Evolutionary conservation across 2,797 vertebrate genomes (phyloP).

Genomic region (Anguilla megastoma): DNA sequence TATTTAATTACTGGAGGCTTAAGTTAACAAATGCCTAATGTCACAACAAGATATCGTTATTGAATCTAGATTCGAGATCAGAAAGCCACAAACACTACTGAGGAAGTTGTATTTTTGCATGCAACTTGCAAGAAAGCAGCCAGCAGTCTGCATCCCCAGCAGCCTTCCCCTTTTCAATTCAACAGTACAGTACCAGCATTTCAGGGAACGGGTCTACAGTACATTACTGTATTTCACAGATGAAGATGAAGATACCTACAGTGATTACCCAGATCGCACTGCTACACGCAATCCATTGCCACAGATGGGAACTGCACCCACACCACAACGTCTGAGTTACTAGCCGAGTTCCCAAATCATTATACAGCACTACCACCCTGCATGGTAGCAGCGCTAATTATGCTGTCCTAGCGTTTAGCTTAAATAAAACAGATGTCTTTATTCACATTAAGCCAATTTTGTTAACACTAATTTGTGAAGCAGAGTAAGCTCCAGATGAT

Average conservation of each 20-base stretch:
- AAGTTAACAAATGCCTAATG: neutral
- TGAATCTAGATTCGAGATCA: neutral
- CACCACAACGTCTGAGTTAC: neutral
- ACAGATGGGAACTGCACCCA: neutral
- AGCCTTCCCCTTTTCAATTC: neutral
- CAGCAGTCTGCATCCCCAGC: neutral
- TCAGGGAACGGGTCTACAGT: neutral
- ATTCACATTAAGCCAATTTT: neutral
- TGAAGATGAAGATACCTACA: no score
- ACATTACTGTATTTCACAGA: neutral
- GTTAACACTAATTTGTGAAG: neutral
- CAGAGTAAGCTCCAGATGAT: neutral
- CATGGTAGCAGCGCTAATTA: neutral
- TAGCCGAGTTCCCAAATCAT: neutral
- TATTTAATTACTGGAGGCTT: neutral
- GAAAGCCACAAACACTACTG: neutral
- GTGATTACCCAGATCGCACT: no score
- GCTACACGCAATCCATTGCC: neutral
- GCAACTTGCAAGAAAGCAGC: neutral
- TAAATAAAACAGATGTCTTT: neutral
- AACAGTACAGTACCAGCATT: neutral
- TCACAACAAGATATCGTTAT: neutral
- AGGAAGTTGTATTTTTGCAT: constrained; percentile 11
- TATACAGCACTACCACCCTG: neutral
- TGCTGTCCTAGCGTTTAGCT: neutral